A percentile compares a stretch with the other conserved stretches of the same genome.
These are phyloP conservation scores for Sialia sialis DNA, from an alignment of 2,113 vertebrate species.

Conservation along the genomic window DNA sequence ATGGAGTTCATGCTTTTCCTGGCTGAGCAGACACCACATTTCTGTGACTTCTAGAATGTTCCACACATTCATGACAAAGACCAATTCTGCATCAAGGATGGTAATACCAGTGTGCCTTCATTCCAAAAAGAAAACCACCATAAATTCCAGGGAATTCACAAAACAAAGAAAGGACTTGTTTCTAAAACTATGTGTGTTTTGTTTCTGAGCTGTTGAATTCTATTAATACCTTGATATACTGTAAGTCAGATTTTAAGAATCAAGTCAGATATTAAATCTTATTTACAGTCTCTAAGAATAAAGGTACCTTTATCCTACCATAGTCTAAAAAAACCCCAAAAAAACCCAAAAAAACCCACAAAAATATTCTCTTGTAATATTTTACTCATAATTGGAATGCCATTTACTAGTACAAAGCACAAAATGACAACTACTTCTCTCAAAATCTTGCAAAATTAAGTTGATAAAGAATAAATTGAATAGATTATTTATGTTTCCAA, in stretches of 20 bases:
- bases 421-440: not conserved
- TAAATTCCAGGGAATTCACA: not conserved
- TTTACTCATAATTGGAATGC: not conserved
- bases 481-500: not conserved
- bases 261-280: not conserved
- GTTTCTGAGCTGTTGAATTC: not conserved
- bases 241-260: not conserved
- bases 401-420: not conserved
- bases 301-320: not conserved
- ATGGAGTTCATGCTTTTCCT: not conserved
- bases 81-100: fast-evolving
- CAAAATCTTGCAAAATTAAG: not conserved
- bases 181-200: not conserved
- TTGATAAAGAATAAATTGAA: not conserved
- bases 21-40: not conserved
- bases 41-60: not conserved
- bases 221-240: not conserved
- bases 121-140: not conserved
- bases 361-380: not conserved
- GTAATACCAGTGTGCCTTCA: not conserved
- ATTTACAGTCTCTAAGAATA: not conserved
- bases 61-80: not conserved
- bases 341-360: not conserved
- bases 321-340: not conserved
- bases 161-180: not conserved